phyloP scores from a whole-genome alignment of 2,888 invertebrate genomes.

The Leucania comma region DNA sequence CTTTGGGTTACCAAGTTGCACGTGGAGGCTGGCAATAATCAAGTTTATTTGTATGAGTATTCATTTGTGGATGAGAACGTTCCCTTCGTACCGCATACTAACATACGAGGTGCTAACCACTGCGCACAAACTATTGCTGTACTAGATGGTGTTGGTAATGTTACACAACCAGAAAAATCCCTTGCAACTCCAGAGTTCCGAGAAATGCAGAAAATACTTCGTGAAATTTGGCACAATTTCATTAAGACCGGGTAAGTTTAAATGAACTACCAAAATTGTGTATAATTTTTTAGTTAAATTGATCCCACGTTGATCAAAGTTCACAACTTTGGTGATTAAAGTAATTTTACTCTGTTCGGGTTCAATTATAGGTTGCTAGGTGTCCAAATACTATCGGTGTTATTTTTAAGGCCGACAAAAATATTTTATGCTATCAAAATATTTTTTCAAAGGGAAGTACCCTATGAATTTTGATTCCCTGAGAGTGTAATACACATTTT shows the following conservation, averaged over 20 bases:
- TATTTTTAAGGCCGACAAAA: too few species aligned
- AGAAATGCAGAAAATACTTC: constrained; percentile 59
- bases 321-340: too few species aligned
- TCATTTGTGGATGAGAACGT: constrained; percentile 69
- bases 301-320: too few species aligned
- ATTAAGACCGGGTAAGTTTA: constrained; percentile 71
- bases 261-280: too few species aligned
- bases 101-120: constrained; percentile 68
- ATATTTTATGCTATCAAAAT: too few species aligned
- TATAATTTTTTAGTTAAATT: too few species aligned
- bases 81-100: constrained; percentile 64
- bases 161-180: constrained; percentile 20
- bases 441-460: too few species aligned
- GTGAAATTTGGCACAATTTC: constrained; percentile 73
- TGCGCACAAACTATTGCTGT: constrained; percentile 69
- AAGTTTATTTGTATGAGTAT: constrained; percentile 77
- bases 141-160: constrained; percentile 41
- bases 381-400: too few species aligned
- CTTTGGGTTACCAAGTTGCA: not conserved
- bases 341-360: too few species aligned
- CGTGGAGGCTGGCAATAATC: constrained; percentile 40
- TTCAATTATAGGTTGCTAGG: too few species aligned
- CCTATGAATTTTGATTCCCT: too few species aligned
- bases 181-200: constrained; percentile 55
- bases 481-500: too few species aligned